These are phyloP conservation scores for Onthophagus sagittarius DNA, from an alignment of 2,888 invertebrate species.

Conservation along the genomic window DNA sequence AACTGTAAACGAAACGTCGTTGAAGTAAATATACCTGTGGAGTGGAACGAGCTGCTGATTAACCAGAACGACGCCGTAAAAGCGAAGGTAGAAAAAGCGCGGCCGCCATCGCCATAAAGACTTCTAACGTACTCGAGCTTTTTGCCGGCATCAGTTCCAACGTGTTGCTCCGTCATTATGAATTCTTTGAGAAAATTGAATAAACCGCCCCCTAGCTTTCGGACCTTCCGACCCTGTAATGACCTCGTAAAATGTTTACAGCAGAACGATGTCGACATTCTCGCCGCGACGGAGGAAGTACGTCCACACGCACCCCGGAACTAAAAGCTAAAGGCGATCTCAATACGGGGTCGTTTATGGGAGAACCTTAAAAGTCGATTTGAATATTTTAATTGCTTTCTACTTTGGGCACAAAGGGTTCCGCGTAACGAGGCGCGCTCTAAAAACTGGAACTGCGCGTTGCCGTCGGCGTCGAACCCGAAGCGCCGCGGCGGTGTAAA, in stretches of 20 bases:
- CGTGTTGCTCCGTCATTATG: slow-evolving; percentile 26
- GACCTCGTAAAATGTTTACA: slow-evolving; percentile 13
- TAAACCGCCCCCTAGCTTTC: slow-evolving; percentile 26
- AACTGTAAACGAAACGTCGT: background rate
- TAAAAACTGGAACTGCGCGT: background rate
- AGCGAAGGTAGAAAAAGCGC: background rate
- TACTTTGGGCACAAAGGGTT: slow-evolving; percentile 1
- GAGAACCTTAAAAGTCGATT: slow-evolving; percentile 32
- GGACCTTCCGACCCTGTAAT: slow-evolving; percentile 19
- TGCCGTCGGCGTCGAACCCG: background rate
- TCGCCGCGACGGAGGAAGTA: background rate
- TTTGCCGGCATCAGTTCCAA: slow-evolving; percentile 15
- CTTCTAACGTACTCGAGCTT: slow-evolving; percentile 15
- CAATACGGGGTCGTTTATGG: background rate
- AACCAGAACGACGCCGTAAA: slow-evolving; percentile 6
- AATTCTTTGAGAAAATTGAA: slow-evolving; percentile 29
- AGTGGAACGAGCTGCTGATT: background rate
- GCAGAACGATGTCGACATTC: background rate
- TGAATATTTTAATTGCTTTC: slow-evolving; percentile 41
- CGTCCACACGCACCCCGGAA: background rate
- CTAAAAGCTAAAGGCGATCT: background rate
- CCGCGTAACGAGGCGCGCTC: background rate
- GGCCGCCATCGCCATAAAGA: background rate
- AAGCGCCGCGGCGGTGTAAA: slow-evolving; percentile 2
- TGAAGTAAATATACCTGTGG: background rate